phyloP scores from a whole-genome alignment of 2,888 invertebrate genomes.

The Nephrotoma guestfalica region DNA sequence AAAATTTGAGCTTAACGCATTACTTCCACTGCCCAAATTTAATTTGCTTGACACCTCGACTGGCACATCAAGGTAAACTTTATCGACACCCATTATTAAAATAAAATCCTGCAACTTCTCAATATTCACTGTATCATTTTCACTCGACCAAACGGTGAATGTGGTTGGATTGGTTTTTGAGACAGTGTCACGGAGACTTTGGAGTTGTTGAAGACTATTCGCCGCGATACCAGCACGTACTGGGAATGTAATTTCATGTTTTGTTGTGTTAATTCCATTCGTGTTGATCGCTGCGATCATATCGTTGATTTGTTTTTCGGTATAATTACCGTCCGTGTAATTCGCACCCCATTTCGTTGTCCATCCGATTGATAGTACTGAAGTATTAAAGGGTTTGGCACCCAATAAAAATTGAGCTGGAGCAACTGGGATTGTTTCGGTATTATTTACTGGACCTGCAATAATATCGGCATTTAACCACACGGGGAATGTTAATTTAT shows the following conservation, averaged over 20 bases:
- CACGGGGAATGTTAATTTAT: conserved; percentile 41
- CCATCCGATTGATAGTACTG: conserved; percentile 72
- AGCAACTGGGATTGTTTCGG: conserved; percentile 43
- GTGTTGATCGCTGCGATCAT: conserved; percentile 46
- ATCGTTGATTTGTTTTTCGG: conserved; percentile 42
- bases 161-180: conserved; percentile 33
- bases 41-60: conserved; percentile 39
- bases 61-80: conserved; percentile 68
- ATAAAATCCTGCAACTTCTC: conserved; percentile 49
- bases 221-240: conserved; percentile 56
- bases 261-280: conserved; percentile 28
- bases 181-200: conserved; percentile 39
- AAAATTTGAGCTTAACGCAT: conserved; percentile 7
- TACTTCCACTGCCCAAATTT: conserved; percentile 25
- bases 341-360: conserved; percentile 50
- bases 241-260: conserved; percentile 67
- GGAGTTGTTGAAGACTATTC: conserved; percentile 44
- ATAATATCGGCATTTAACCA: conserved; percentile 81
- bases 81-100: conserved; percentile 45
- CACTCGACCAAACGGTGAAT: conserved; percentile 66
- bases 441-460: conserved; percentile 51
- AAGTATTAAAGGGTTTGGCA: conserved; percentile 42
- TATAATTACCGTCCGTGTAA: conserved; percentile 42
- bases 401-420: conserved; percentile 45
- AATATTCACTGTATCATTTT: conserved; percentile 51